Evolutionary conservation across 2,113 vertebrate genomes (phyloP), one percentile per base, ranked within the genome.

Genomic region (Tragelaphus strepsiceros): DNA sequence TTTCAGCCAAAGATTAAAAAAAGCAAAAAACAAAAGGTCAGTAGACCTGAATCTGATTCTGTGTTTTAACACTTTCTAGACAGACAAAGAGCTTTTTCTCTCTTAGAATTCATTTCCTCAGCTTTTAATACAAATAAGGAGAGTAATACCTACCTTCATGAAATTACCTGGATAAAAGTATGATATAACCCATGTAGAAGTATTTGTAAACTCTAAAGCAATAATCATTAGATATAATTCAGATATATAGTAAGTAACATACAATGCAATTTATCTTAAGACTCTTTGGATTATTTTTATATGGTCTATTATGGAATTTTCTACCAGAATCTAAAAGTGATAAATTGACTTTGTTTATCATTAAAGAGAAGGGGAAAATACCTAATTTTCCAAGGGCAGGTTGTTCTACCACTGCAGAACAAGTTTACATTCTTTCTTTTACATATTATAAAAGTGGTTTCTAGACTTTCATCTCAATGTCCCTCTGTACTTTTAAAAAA

Each of bases 291-390:
- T 88, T 51, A 90, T 93, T 94, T 88, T 96, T 26, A 83, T 49
- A 49, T 59, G 7, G 8, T 26, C 35, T 88, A 4, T 83, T 86
- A 71, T 62, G 35, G 80, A 85, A 88, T 89, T 93, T 92, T 83
- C 19, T 56, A 98, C 39, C 17, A 96, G 17, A 96, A 78, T 95
- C 54, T 67, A 43, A 97, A 92, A 96, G 35, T 93, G 3, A 58
- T 90, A 56, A 90, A 30, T 67, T 77, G 54, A 67, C 17, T 92
- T 93, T 86, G 16, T 53, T 92, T 93, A 71, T 91, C 26, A 59
- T 90, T 90, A 90, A 24, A 84, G 51, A 91, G 35, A 43, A 9
- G 21, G 3, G 53, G 78, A 62, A 91, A 96, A 95, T 71, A 86
- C 46, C 74, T 59, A 71, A 67, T 80, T 61, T 90, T 90, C 35